Conservation (phyloP, 2,797 vertebrate species). For the Mus caroli region DNA sequence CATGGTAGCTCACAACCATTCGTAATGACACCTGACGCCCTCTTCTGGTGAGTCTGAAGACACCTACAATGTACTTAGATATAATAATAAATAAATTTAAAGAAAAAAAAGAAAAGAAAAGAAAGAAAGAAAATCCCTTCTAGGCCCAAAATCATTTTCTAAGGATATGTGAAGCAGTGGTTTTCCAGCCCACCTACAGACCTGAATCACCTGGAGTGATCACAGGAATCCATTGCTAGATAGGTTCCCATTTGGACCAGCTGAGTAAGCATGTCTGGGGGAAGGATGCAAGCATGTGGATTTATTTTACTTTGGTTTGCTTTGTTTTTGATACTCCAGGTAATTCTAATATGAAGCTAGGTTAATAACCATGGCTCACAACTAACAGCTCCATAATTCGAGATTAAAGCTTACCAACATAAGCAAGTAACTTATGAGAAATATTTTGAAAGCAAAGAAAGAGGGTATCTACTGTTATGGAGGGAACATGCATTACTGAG, state of each 20-base stretch:
- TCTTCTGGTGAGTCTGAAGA: too few relatives aligned
- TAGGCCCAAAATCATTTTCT: conserved; percentile 56
- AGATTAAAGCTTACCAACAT: conserved; percentile 56
- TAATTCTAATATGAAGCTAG: conserved; percentile 45
- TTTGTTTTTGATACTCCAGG: neutral
- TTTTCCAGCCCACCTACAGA: neutral
- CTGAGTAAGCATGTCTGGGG: conserved; percentile 18
- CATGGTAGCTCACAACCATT: too few relatives aligned
- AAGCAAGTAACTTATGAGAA: conserved; percentile 59
- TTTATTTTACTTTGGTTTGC: neutral
- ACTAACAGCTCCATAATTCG: conserved; percentile 46
- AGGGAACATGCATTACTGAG: neutral
- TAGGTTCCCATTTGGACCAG: conserved; percentile 9
- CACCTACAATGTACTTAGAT: too few relatives aligned
- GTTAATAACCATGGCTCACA: conserved; percentile 19
- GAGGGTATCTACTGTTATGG: neutral
- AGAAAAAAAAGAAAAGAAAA: too few relatives aligned
- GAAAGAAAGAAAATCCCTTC: conserved; percentile 7
- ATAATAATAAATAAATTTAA: too few relatives aligned
- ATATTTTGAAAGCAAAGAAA: conserved; percentile 55
- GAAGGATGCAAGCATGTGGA: neutral
- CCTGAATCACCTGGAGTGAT: neutral
- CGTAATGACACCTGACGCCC: too few relatives aligned
- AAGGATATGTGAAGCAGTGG: neutral
- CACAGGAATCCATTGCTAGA: neutral